phyloP scores from a whole-genome alignment of 1,140 invertebrate genomes.

The Vanessa atalanta region DNA sequence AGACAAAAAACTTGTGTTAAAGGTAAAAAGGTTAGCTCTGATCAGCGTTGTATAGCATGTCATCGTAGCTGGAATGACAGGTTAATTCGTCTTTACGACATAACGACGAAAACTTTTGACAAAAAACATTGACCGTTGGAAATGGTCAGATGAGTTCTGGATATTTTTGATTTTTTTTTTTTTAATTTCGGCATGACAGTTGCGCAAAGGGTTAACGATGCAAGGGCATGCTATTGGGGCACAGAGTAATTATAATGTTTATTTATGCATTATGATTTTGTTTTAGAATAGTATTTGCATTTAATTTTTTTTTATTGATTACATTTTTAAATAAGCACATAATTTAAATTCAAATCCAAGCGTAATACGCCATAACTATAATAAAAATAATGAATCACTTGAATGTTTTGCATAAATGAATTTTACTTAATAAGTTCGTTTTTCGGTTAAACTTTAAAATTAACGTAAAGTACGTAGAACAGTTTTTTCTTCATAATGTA shows the following conservation, averaged over 20 bases:
- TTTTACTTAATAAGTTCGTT: no score
- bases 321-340: not conserved
- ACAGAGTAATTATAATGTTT: slow-evolving; percentile 15
- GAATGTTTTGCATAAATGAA: not conserved
- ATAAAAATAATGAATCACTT: not conserved
- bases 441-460: not conserved
- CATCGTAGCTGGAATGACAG: not conserved
- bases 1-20: no score
- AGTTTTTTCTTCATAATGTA: no score
- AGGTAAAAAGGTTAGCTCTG: not conserved
- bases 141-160: slow-evolving; percentile 58
- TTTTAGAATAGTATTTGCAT: not conserved
- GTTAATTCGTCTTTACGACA: slow-evolving; percentile 40
- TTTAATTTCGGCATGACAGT: slow-evolving; percentile 35
- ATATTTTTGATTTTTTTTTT: slow-evolving; percentile 47
- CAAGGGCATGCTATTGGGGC: slow-evolving; percentile 7
- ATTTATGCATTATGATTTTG: slow-evolving; percentile 20
- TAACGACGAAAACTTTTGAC: slow-evolving; percentile 45
- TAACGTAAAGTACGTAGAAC: no score
- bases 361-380: not conserved
- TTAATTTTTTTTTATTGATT: not conserved
- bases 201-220: slow-evolving; percentile 36
- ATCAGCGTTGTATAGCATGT: not conserved
- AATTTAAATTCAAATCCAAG: not conserved
- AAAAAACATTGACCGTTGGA: slow-evolving; percentile 58